Conservation (phyloP, 2,797 vertebrate species). For the Todus mexicanus region DNA sequence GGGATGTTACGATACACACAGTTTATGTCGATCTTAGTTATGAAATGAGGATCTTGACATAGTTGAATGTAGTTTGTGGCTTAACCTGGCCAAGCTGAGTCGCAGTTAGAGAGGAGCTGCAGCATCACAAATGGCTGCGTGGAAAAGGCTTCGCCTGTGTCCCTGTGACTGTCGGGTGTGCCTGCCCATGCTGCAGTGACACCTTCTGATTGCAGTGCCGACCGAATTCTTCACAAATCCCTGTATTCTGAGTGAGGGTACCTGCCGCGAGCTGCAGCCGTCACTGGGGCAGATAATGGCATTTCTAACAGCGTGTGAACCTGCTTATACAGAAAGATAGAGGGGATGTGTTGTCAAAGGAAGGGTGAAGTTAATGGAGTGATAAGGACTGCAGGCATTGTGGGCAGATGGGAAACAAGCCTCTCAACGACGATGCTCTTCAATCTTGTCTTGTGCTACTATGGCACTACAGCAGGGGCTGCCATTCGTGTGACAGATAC, state of each 20-base stretch:
- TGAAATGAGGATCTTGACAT: neutral
- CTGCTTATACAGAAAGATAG: neutral
- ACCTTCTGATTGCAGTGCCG: neutral
- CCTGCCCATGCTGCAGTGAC: neutral
- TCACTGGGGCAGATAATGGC: neutral
- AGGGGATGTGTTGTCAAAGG: neutral
- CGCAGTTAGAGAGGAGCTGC: neutral
- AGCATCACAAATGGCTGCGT: neutral
- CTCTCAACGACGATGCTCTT: neutral
- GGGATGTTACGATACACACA: fast-evolving
- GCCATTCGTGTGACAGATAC: neutral
- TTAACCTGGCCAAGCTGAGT: neutral
- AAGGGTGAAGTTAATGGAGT: neutral
- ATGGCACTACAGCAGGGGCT: neutral
- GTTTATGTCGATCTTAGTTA: neutral
- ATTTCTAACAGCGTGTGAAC: neutral
- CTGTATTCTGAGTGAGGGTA: neutral
- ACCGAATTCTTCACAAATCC: too few relatives aligned
- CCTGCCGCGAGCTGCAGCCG: neutral
- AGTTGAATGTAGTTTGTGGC: neutral
- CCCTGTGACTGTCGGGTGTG: neutral
- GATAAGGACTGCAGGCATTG: neutral
- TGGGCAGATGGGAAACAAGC: neutral
- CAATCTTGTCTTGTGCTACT: neutral
- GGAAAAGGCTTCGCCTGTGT: neutral